Evolutionary conservation across 2,888 invertebrate species (phyloP).

Genomic region (Cataglyphis albicans): DNA sequence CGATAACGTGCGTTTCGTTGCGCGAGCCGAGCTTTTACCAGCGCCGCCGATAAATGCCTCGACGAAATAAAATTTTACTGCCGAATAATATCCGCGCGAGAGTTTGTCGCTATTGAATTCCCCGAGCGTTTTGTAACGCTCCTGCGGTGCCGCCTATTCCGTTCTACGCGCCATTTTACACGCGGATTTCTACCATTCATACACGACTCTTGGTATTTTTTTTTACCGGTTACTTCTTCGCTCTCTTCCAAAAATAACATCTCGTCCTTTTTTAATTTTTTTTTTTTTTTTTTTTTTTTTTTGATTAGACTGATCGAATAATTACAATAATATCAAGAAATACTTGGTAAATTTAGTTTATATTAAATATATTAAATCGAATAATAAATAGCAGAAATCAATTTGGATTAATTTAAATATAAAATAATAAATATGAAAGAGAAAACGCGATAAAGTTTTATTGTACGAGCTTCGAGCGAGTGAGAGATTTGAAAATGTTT

Average conservation of each 20-base stretch:
- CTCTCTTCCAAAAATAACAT: neutral
- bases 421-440: neutral
- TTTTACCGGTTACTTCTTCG: neutral
- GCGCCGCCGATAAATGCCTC: constrained; percentile 82
- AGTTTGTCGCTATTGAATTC: constrained; percentile 85
- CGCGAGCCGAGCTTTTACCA: constrained; percentile 72
- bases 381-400: neutral
- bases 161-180: constrained; percentile 29
- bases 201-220: constrained; percentile 17
- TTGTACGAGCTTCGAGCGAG: neutral
- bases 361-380: neutral
- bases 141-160: constrained; percentile 37
- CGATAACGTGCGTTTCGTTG: constrained; percentile 43
- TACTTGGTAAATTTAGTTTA: neutral
- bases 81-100: constrained; percentile 82
- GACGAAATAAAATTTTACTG: constrained; percentile 85
- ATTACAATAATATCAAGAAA: neutral
- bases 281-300: neutral
- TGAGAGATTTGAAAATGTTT: neutral
- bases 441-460: neutral
- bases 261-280: neutral
- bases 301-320: neutral
- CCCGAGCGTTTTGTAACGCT: constrained; percentile 74
- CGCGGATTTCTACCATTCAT: constrained; percentile 23
- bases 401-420: constrained; percentile 6